phyloP scores from a whole-genome alignment of 2,888 invertebrate genomes.

The Trypoxylon attenuatum region DNA sequence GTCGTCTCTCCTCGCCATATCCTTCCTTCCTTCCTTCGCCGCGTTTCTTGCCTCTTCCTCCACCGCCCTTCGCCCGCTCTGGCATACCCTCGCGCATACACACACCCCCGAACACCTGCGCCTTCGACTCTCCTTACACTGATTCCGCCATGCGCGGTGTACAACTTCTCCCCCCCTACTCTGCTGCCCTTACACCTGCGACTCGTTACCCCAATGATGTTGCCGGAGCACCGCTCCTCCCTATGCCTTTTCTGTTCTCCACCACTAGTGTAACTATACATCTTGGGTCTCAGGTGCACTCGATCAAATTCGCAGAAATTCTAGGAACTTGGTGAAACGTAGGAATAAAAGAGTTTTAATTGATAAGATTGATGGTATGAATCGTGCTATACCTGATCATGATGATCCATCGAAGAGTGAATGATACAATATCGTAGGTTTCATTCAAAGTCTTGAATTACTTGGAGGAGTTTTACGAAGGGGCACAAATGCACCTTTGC shows the following conservation, averaged over 20 bases:
- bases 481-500: too few species aligned
- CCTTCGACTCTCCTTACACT: background rate
- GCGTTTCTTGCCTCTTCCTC: constrained; percentile 18
- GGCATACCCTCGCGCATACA: too few species aligned
- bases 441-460: background rate
- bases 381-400: too few species aligned
- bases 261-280: background rate
- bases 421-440: too few species aligned
- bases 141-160: background rate
- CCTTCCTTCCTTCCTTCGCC: constrained; percentile 19
- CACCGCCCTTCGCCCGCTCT: constrained; percentile 32
- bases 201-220: background rate
- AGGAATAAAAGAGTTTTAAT: too few species aligned
- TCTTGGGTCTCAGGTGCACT: too few species aligned
- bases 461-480: background rate
- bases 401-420: too few species aligned
- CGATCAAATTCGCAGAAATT: too few species aligned
- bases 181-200: background rate
- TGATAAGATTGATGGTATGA: too few species aligned
- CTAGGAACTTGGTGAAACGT: too few species aligned
- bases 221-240: background rate
- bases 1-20: constrained; percentile 42
- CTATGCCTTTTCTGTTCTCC: background rate
- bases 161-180: background rate
- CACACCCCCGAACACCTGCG: constrained; percentile 18